Evolutionary conservation across 2,113 vertebrate species (phyloP), one percentile per base, ranked within the genome.

Genomic region (Tympanuchus pallidicinctus): DNA sequence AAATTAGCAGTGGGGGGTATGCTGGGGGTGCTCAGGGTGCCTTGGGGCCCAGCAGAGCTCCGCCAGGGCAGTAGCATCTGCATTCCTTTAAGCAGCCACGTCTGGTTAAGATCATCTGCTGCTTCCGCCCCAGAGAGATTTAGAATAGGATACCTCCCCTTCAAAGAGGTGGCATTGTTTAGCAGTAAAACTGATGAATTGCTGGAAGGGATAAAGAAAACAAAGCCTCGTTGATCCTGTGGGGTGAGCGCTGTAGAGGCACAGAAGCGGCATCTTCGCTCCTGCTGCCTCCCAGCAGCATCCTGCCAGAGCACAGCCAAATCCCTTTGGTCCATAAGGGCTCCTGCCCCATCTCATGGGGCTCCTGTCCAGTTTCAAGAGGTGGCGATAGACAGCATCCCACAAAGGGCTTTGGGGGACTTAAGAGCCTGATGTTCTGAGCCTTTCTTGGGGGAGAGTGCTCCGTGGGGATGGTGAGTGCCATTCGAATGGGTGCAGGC

Each of bases 121-220:
- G 43, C 82, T 87, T 76, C 54, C 75, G 88, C 85, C 47, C 36
- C 54, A 91, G 27, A 63, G 18, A 66, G 72, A 60, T 92, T 95
- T 92, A 78, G 80, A 94, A 52, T n/a, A 94, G 72, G 60, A 95
- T 43, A 80, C 52, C 70, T 94, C 76, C 52, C 72, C 56, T 94
- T 93, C 69, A 60, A 76, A 88, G 82, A 80, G 52, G 65, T 22
- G 1, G 47, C 20, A 86, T 95, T 95, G 93, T 94, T 95, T 90
- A 93, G 86, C 80, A 60, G 73, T 95, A 92, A 77, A 92, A 93
- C 34, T 83, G 93, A 96, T 90, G 80, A 74, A 96, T 93, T 88
- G 43, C 89, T 89, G 47, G 56, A 81, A 61, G 69, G 61, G 61
- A 64, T 86, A 88, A 94, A 83, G 82, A 42, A 95, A 95, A 94